Evolutionary conservation across 2,888 invertebrate species (phyloP).

Genomic region (Drosophila borborema): DNA sequence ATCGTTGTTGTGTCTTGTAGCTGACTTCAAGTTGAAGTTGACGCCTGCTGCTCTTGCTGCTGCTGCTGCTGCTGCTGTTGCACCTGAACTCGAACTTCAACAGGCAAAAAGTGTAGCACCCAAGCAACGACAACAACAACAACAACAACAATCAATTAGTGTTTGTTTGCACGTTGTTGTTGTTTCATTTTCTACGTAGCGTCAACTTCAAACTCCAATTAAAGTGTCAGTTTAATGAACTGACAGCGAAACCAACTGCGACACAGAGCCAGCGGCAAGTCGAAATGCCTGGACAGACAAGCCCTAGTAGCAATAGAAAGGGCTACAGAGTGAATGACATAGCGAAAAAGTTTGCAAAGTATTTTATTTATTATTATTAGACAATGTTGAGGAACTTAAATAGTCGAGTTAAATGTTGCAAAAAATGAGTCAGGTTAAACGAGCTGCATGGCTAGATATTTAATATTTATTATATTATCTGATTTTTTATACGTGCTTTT

Average conservation of each 20-base stretch:
- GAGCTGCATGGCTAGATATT: not conserved
- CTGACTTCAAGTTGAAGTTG: constrained; percentile 39
- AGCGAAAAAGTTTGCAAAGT: not conserved
- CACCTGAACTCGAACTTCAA: constrained; percentile 77
- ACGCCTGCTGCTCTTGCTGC: constrained; percentile 36
- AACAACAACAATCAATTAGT: constrained; percentile 53
- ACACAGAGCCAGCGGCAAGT: constrained; percentile 1
- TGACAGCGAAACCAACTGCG: constrained; percentile 52
- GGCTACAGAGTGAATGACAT: constrained; percentile 9
- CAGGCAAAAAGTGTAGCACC: constrained; percentile 40
- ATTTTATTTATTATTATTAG: not conserved
- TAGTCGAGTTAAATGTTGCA: not conserved
- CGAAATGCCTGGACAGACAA: constrained; percentile 20
- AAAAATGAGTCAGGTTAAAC: not conserved
- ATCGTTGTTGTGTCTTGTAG: constrained; percentile 41
- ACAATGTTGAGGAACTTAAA: not conserved
- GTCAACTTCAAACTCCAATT: constrained; percentile 77
- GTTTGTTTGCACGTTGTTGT: constrained; percentile 52
- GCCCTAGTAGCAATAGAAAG: constrained; percentile 22
- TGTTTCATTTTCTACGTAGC: constrained; percentile 68
- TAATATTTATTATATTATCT: not conserved
- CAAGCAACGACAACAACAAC: constrained; percentile 23
- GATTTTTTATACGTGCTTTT: not conserved
- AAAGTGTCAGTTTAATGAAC: constrained; percentile 80
- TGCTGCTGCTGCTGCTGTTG: constrained; percentile 35